Evolutionary conservation across 64 coral and sea anemone species (phyloP).

Genomic region (Dendronephthya gigantea): DNA sequence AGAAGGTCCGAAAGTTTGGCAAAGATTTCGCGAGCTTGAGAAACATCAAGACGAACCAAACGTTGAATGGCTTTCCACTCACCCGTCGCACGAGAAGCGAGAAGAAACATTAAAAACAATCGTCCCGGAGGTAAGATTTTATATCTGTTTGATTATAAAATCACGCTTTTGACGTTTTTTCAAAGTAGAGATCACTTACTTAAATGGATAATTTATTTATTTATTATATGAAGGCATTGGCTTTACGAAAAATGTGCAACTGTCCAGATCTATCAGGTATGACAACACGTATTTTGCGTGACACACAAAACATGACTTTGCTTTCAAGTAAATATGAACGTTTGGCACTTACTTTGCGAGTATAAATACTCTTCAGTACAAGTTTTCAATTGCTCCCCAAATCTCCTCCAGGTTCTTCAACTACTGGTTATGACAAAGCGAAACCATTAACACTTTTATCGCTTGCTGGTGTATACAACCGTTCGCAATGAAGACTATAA

Average conservation of each 20-base stretch:
- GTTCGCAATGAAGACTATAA: not conserved
- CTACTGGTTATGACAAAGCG: not conserved
- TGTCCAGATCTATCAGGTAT: constrained; percentile 6
- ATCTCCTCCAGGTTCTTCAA: not conserved
- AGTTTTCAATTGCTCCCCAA: not conserved
- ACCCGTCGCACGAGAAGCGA: not conserved
- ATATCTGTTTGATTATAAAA: too few species aligned
- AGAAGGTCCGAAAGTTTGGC: constrained; percentile 13
- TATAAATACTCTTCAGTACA: not conserved
- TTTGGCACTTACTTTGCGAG: too few species aligned
- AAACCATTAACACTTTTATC: not conserved
- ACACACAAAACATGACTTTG: too few species aligned
- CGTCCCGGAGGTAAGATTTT: not conserved
- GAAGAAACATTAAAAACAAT: not conserved
- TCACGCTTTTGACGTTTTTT: too few species aligned
- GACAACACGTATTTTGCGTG: not conserved
- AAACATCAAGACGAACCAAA: not conserved
- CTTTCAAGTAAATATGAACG: too few species aligned
- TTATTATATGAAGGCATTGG: not conserved
- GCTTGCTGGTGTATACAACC: not conserved
- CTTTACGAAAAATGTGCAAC: constrained; percentile 4
- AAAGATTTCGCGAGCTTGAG: not conserved
- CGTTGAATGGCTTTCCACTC: not conserved
- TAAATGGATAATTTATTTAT: not conserved
- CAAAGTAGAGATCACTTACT: too few species aligned